A percentile compares a stretch with the other conserved stretches of the same genome.
Conservation (phyloP, 2,888 invertebrate species). For the Drosophila merina region DNA sequence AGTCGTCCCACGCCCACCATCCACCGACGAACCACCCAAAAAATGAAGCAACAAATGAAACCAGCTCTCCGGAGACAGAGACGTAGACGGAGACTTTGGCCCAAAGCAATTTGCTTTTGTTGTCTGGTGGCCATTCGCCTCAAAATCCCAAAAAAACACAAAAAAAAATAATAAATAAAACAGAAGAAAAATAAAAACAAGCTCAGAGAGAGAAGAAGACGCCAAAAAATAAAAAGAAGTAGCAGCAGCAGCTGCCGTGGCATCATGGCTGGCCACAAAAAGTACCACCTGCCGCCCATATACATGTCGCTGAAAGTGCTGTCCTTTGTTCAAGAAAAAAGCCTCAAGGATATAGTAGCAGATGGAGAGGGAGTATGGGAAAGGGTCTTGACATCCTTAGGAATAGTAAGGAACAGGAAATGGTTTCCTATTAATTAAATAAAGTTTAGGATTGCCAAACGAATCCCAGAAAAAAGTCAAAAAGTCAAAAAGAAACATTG, state of each 20-base stretch:
- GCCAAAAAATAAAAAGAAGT: conserved; percentile 46
- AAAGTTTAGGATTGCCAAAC: no score
- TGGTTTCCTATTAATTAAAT: not conserved
- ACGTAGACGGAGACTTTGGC: conserved; percentile 29
- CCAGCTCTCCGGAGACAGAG: conserved; percentile 54
- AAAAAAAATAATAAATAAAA: conserved; percentile 28
- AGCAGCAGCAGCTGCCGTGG: conserved; percentile 66
- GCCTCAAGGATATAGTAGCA: conserved; percentile 27
- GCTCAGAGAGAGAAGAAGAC: conserved; percentile 60
- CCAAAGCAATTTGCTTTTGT: conserved; percentile 60
- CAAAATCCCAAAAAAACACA: conserved; percentile 36
- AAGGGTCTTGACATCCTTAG: conserved; percentile 2
- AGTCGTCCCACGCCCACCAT: conserved; percentile 65
- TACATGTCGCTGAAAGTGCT: conserved; percentile 40
- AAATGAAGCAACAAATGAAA: conserved; percentile 50
- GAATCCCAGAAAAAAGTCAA: no score
- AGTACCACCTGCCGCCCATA: conserved; percentile 82
- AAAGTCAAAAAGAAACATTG: conserved; percentile 15
- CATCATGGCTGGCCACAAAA: conserved; percentile 68
- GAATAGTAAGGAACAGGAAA: not conserved
- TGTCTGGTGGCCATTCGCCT: conserved; percentile 49
- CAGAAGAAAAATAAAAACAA: conserved; percentile 23
- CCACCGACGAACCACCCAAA: conserved; percentile 67
- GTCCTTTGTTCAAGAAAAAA: conserved; percentile 33
- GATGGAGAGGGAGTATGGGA: conserved; percentile 4